Evolutionary conservation across 2,797 vertebrate genomes (phyloP), one percentile per base, ranked within the genome.

Genomic region (Notoglanidium macrostoma): DNA sequence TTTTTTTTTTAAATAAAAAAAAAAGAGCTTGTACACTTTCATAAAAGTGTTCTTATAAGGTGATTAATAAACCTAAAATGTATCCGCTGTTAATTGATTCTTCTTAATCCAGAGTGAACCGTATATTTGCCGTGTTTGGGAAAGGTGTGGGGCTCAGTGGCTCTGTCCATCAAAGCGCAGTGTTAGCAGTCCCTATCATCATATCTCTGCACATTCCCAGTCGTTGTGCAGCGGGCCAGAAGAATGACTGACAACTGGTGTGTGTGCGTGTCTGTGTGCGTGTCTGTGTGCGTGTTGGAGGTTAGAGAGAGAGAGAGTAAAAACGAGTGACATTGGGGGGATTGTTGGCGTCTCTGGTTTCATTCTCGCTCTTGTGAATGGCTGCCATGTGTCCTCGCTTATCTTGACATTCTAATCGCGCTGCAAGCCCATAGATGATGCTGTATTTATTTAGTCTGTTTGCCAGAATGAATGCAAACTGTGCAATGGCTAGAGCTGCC

Each of bases 371-470:
- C 81, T 87, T 35, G 86, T 90, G 88, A 91, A 86, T 83, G n/a
- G 90, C 93, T 91, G 93, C 94, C 92, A 91, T 90, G 55, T 89
- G 93, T 90, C 93, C 90, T 79, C 90, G 91, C 93, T 93, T 96
- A 96, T 96, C 95, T 96, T 94, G 94, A 96, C 94, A 94, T 94
- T 61, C 87, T 93, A 94, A 95, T 94, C 91, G 93, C 93, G 92
- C 90, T 92, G 91, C 89, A 90, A 76, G 88, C 85, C 86, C 72
- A 88, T 90, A 95, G 94, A 95, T 95, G 94, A 94, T 94, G 92
- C 90, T 73, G 91, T 94, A 93, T 95, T 95, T 95, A 94, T 95
- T 95, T 95, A 93, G 91, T 93, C 92, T 92, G 93, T 94, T 93
- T 89, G 90, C 92, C 87, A 86, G 89, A 93, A 94, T 92, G 92